phyloP scores from a whole-genome alignment of 2,797 vertebrate genomes.

The Eremophila alpestris region DNA sequence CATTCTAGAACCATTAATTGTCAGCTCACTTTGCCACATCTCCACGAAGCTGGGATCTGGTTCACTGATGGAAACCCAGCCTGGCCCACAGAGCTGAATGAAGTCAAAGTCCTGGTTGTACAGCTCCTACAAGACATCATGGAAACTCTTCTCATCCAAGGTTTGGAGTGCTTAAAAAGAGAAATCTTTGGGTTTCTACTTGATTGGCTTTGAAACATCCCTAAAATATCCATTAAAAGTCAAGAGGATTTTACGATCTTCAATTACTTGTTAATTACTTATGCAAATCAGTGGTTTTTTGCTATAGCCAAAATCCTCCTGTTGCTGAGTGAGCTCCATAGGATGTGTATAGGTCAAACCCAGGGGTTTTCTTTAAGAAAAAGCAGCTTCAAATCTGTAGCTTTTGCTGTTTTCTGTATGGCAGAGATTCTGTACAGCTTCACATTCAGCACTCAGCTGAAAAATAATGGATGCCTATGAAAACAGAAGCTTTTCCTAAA shows the following conservation, averaged over 20 bases:
- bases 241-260: neutral
- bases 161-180: neutral
- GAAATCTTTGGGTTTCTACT: neutral
- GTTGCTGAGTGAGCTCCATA: neutral
- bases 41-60: accelerated
- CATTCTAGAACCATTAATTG: neutral
- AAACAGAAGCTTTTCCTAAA: neutral
- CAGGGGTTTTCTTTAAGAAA: neutral
- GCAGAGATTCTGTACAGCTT: neutral
- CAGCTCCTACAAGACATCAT: neutral
- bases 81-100: neutral
- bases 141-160: neutral
- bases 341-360: neutral
- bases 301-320: neutral
- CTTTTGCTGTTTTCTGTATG: neutral
- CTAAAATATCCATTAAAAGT: neutral
- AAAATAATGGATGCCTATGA: neutral
- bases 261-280: neutral
- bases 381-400: neutral
- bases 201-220: neutral
- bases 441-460: neutral
- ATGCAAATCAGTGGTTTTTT: neutral
- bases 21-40: neutral
- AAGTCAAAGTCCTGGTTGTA: neutral
- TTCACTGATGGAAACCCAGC: neutral